A percentile compares a stretch with the other conserved stretches of the same genome.
Conservation (phyloP, 2,888 invertebrate species). For the Chouioia cunea region DNA sequence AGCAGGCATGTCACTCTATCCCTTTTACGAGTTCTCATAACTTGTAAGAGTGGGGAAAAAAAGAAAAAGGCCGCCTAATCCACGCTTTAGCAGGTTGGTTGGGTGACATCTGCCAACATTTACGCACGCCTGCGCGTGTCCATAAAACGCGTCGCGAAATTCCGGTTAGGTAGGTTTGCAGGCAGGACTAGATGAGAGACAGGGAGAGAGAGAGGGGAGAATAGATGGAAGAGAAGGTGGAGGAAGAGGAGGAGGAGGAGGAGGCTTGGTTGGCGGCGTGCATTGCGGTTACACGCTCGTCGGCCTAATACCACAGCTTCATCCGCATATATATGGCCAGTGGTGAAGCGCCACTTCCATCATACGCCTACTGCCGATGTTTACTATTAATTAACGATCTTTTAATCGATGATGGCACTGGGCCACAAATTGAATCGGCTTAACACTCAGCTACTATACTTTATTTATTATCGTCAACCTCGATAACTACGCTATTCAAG, state of each 20-base stretch:
- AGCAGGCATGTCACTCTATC: no score
- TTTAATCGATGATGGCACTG: constrained; percentile 25
- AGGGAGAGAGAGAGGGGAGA: no score
- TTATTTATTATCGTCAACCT: no score
- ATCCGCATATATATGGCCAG: not conserved
- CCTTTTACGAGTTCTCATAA: no score
- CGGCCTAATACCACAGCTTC: not conserved
- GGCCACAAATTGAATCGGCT: constrained; percentile 39
- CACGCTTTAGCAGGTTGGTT: no score
- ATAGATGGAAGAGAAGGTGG: no score
- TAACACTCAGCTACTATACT: constrained; percentile 3
- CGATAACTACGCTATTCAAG: not conserved
- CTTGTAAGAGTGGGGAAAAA: no score
- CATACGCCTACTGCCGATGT: constrained; percentile 1
- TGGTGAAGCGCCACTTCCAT: not conserved
- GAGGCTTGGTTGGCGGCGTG: not conserved
- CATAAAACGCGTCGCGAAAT: not conserved
- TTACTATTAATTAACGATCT: constrained; percentile 41
- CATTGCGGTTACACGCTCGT: constrained; percentile 3
- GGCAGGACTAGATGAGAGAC: no score
- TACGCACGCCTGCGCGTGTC: not conserved
- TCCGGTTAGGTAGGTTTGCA: not conserved
- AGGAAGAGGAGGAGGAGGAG: no score
- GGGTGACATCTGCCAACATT: no score
- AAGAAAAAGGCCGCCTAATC: no score